Evolutionary conservation across 2,888 invertebrate genomes (phyloP), one percentile per base, ranked within the genome.

Genomic region (Harpagoxenus sublaevis): DNA sequence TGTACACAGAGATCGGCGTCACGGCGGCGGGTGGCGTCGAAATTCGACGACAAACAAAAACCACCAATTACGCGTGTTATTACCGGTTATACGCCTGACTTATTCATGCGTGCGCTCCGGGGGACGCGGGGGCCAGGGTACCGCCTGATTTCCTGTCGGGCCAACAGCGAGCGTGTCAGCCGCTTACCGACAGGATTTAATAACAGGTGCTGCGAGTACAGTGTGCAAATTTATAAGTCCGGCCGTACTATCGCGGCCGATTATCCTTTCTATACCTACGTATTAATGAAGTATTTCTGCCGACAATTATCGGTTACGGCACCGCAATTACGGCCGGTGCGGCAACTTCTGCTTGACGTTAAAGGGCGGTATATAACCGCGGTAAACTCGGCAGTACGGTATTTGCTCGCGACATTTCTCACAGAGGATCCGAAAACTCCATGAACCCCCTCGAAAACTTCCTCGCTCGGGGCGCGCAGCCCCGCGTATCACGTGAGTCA

Each of bases 191-290:
- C 79, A 81, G 79, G 79, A 81, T 81, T 81, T 81, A 81, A 81
- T 81, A 81, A 81, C 79, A 81, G 79, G 79, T 81, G 79, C 79
- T 8, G 79, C 71, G 79, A 81, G 60, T 81, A 79, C 79, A 81
- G 79, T 81, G 79, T 81, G 79, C 79, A 81, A 81, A 81, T 81
- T 81, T 81, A 81, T 81, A 81, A 81, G 79, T 81, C 79, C 71
- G 66, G 71, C 71, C 48, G 79, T 81, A 81, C 79, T 81, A 81
- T 81, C 79, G 79, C 79, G 73, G 79, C 79, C 79, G 79, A 81
- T 81, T 81, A 81, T 81, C 79, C 79, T 81, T 81, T 81, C 79
- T 81, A 81, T 81, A 81, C 79, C 79, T 81, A 81, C 79, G 79
- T 81, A 81, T 81, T 81, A 81, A 81, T 81, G 73, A 81, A 81